phyloP scores from a whole-genome alignment of 1,140 invertebrate genomes.

The Psilanteris sp. region DNA sequence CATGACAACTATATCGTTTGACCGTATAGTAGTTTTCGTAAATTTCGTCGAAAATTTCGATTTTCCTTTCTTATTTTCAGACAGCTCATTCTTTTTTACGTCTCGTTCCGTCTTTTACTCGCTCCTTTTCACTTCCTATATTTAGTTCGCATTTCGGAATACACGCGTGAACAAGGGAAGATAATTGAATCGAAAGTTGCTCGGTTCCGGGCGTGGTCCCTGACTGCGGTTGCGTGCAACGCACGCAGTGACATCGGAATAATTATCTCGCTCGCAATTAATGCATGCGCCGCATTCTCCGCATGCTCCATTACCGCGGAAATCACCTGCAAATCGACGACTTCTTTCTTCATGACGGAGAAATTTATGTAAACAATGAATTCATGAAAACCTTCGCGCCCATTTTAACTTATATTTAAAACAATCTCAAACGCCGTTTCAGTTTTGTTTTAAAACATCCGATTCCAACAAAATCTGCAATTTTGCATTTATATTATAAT shows the following conservation, averaged over 20 bases:
- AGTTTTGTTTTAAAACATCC: too few species aligned
- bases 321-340: slow-evolving; percentile 23
- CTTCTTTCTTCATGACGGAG: too few species aligned
- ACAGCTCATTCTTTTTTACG: background rate
- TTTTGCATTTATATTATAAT: too few species aligned
- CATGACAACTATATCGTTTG: too few species aligned
- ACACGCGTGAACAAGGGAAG: slow-evolving; percentile 54
- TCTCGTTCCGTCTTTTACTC: background rate
- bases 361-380: too few species aligned
- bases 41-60: slow-evolving; percentile 7
- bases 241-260: slow-evolving; percentile 54
- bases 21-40: too few species aligned
- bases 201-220: slow-evolving; percentile 49
- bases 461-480: too few species aligned
- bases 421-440: too few species aligned
- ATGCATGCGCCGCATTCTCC: slow-evolving; percentile 56
- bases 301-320: slow-evolving; percentile 45
- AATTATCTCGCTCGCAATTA: slow-evolving; percentile 59
- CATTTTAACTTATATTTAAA: too few species aligned
- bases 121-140: background rate
- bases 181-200: slow-evolving; percentile 61
- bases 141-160: slow-evolving; percentile 8
- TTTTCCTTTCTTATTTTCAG: slow-evolving; percentile 16
- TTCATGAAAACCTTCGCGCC: too few species aligned
- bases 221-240: slow-evolving; percentile 53